phyloP scores from a whole-genome alignment of 37 sponge, comb jelly and placozoan genomes.

The Lycopodina hypogea region DNA sequence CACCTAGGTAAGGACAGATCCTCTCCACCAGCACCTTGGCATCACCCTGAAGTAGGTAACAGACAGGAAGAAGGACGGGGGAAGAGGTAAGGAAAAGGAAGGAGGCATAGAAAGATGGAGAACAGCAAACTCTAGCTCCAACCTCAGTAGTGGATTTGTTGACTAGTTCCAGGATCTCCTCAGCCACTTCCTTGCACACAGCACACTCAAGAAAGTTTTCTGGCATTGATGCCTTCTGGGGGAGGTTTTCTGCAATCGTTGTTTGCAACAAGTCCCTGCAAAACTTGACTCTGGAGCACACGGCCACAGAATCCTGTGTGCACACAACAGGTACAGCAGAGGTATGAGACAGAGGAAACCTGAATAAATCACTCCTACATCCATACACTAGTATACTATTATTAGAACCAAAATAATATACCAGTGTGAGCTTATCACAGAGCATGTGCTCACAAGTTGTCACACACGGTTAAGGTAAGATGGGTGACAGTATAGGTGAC shows the following conservation, averaged over 20 bases:
- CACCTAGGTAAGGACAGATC: neutral
- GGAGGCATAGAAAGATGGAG: neutral
- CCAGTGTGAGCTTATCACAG: too few relatives aligned
- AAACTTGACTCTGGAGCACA: neutral
- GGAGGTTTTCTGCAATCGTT: neutral
- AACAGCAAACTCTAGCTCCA: neutral
- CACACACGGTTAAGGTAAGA: too few relatives aligned
- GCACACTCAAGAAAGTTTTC: neutral
- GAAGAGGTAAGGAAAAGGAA: neutral
- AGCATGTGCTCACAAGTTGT: too few relatives aligned
- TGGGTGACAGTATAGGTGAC: too few relatives aligned
- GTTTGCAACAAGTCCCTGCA: too few relatives aligned
- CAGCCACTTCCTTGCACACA: neutral
- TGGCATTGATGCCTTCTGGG: neutral
- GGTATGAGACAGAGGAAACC: neutral
- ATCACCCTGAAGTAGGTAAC: neutral
- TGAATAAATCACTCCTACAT: neutral
- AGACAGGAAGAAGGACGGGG: neutral
- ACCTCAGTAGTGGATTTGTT: neutral
- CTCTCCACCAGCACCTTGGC: conserved; percentile 6
- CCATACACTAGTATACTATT: too few relatives aligned
- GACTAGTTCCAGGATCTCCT: neutral
- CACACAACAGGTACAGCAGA: conserved; percentile 8
- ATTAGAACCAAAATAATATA: too few relatives aligned
- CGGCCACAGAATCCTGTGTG: neutral